These are phyloP conservation scores for Taxidea taxus DNA, from an alignment of 2,113 vertebrate species.

Conservation along the genomic window DNA sequence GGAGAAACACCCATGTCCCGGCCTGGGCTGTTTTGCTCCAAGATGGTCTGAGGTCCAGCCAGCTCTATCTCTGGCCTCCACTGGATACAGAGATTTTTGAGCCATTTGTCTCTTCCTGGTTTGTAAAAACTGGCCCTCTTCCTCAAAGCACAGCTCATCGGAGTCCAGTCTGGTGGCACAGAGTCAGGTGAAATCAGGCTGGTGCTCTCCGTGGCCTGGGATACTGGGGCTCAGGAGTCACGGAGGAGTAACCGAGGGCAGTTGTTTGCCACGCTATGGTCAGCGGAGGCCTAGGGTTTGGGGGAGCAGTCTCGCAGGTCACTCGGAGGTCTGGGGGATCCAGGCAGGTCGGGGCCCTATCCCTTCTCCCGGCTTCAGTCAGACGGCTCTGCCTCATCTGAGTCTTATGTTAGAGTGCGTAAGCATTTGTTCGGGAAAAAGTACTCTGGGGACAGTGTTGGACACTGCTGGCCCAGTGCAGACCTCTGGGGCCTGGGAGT, in stretches of 20 bases:
- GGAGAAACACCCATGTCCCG: not conserved
- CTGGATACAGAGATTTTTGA: not conserved
- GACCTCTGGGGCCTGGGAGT: not conserved
- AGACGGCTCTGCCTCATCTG: not conserved
- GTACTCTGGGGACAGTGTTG: not conserved
- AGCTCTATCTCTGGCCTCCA: not conserved
- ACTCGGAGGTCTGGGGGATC: not conserved
- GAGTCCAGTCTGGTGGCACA: not conserved
- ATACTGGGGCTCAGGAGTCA: not conserved
- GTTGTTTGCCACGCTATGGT: not conserved
- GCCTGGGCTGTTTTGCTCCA: not conserved
- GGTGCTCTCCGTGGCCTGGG: not conserved
- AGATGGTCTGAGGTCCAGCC: not conserved
- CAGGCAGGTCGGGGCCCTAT: not conserved
- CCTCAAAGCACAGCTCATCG: too few relatives aligned
- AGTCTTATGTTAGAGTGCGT: too few relatives aligned
- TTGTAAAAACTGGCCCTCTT: not conserved
- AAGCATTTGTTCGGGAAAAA: not conserved
- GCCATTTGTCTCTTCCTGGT: not conserved
- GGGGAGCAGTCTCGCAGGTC: not conserved
- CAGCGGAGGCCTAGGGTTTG: not conserved
- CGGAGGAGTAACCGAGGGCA: fast-evolving
- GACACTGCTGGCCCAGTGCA: not conserved
- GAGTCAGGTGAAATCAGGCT: not conserved
- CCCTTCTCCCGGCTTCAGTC: not conserved